A percentile compares a stretch with the other conserved stretches of the same genome.
Evolutionary conservation across 1,140 invertebrate genomes (phyloP).

Genomic region (Microplitis mediator): DNA sequence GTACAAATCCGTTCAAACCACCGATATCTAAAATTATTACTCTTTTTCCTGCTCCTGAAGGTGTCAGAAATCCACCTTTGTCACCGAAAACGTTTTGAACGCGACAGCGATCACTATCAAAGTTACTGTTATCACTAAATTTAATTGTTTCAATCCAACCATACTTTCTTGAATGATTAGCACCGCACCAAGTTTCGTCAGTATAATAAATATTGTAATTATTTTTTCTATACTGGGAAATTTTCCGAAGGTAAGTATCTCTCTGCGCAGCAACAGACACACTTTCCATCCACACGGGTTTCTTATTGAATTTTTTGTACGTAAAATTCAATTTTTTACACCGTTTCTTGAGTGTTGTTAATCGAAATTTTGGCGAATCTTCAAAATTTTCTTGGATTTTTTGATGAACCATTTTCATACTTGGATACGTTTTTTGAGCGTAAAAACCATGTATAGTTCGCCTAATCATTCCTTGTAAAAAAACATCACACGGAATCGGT

Average conservation of each 20-base stretch:
- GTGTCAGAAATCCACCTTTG: background rate
- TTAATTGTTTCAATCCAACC: slow-evolving; percentile 14
- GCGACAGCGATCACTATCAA: background rate
- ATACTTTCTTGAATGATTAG: slow-evolving; percentile 15
- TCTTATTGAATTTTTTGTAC: background rate
- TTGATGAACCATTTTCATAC: too few relatives aligned
- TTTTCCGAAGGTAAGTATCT: background rate
- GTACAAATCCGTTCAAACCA: slow-evolving; percentile 5
- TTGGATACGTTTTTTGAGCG: background rate
- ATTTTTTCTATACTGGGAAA: background rate
- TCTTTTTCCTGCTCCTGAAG: slow-evolving; percentile 12
- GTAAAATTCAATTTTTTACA: background rate
- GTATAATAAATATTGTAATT: slow-evolving; percentile 18
- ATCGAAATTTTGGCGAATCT: background rate
- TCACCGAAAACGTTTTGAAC: background rate
- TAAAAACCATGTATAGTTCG: background rate
- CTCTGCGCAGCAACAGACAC: background rate
- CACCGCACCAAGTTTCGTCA: slow-evolving; percentile 11
- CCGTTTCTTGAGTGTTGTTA: background rate
- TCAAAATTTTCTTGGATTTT: background rate
- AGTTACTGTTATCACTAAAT: background rate
- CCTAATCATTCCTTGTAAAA: background rate
- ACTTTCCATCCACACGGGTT: slow-evolving; percentile 23
- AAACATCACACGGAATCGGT: background rate
- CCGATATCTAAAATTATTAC: slow-evolving; percentile 18